Base-by-base conservation (phyloP, 2,888 invertebrate genomes). In the Lithophane ornitopus region DNA sequence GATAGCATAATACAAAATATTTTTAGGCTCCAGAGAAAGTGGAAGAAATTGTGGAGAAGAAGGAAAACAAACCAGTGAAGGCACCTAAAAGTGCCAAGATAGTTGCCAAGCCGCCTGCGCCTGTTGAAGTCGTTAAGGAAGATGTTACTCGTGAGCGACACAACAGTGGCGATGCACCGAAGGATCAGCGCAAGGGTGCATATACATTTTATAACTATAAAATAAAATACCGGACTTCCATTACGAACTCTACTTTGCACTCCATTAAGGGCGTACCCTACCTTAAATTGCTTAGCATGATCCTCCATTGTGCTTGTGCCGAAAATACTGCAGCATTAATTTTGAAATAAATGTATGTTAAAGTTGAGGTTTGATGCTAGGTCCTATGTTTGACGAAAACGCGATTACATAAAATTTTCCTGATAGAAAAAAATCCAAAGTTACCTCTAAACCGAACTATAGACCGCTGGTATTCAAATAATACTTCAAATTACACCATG, bases 111-210 rank as follows among this genome's bases (percentile, higher is more conserved):
- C 85, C 91, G 14, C 79, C 89, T 0, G 81, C 89, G 7, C 80
- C 89, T 14, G 88, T 88, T n/a, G 95, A 95, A 71, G 85, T 91
- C 1, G 89, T 84, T 22, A 93, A 93, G 79, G 95, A 95, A 67
- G 95, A 95, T 76, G 74, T 85, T 11, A 76, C 89, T 12, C 92
- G 92, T 58, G 95, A 95, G 80, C 90, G 92, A 22, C 91, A 88
- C 74, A 93, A 90, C 81, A 93, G 90, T 72, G 91, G 89, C 3
- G 96, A 96, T 56, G 89, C 88, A 1, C 92, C 95, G 19, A 96
- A 95, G 82, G 96, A 96, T 80, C 96, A 96, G 87, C 94, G 95
- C 65, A 97, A 96, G 92, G 93, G 96, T 96, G 44, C 56, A 66
- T 68, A 79, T 49, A 26, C 6, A 16, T 41, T 39, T 59, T 28